Evolutionary conservation across 2,113 vertebrate genomes (phyloP), one percentile per base, ranked within the genome.

Genomic region (Sitta europaea): DNA sequence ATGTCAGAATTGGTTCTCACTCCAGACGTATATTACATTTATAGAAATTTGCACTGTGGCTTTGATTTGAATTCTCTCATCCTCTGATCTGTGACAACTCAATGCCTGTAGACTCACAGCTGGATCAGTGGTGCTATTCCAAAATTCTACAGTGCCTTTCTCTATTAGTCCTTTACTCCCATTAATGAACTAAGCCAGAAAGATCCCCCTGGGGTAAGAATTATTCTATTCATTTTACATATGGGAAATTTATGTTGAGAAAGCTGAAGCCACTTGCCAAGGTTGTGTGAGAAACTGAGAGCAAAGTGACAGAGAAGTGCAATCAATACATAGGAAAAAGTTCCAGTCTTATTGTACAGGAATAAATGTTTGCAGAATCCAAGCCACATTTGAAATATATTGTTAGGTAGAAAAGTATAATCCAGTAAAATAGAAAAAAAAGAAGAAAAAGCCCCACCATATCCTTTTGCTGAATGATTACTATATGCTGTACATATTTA

Each of bases 1-100:
- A 78, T 3, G 3, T 57, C 92, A 11, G 90, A 91, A 85, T 70
- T 42, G 54, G 58, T 91, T 89, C 84, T 94, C 85, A 36, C 71
- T 91, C 74, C 84, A 95, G 91, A 95, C 70, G 77, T 76, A 79
- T 74, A 85, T 23, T 8, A 14, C 70, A 66, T 91, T 90, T 82
- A 85, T n/a, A 94, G 42, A 79, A 96, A 93, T 86, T 76, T 88
- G 77, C 74, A 90, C 57, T 31, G 54, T n/a, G 84, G 45, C 87
- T 97, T 96, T 94, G 70, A 91, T 87, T 79, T 82, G 77, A 94
- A 88, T 82, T 76, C 23, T 82, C 31, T 65, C 70, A 57, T 68
- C 40, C 70, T 73, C 62, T 72, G 57, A 15, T 75, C 84, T 65
- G 14, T 27, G 74, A 54, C 35, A 94, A 91, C 22, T 5, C 5